These are phyloP conservation scores for Epistrophe eligans DNA, from an alignment of 2,888 invertebrate genomes.

Conservation along the genomic window DNA sequence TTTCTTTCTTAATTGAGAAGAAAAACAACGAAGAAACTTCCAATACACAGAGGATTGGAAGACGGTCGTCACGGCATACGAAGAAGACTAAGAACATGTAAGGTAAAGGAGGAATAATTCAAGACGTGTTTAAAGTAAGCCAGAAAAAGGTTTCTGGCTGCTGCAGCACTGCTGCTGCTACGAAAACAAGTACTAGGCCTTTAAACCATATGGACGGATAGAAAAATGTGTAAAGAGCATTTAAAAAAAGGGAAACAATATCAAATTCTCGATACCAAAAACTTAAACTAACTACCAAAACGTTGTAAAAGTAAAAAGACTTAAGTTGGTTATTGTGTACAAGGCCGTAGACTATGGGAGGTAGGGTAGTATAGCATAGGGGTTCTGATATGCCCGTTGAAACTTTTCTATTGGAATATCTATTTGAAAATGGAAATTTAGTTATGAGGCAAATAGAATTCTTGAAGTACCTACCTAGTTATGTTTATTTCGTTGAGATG, in stretches of 20 bases:
- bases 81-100: conserved; percentile 9
- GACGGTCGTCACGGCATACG: neutral
- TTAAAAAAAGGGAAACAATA: conserved; percentile 54
- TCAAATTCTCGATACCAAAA: conserved; percentile 46
- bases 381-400: neutral
- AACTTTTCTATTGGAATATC: neutral
- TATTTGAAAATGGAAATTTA: too few relatives aligned
- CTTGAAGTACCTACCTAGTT: too few relatives aligned
- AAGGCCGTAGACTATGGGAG: neutral
- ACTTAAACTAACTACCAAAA: conserved; percentile 24
- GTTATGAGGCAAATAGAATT: too few relatives aligned
- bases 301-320: neutral
- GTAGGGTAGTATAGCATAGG: neutral
- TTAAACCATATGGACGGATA: conserved; percentile 26
- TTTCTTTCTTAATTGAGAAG: conserved; percentile 31
- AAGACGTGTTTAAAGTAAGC: conserved; percentile 12
- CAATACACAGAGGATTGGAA: conserved; percentile 23
- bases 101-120: conserved; percentile 31
- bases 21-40: conserved; percentile 48
- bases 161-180: conserved; percentile 18
- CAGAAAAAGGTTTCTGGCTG: conserved; percentile 44
- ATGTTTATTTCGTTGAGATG: too few relatives aligned
- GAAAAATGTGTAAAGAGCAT: conserved; percentile 32
- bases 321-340: neutral
- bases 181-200: conserved; percentile 54